A percentile compares a stretch with the other conserved stretches of the same genome.
phyloP scores from a whole-genome alignment of 2,113 vertebrate genomes.

The Miniopterus natalensis region DNA sequence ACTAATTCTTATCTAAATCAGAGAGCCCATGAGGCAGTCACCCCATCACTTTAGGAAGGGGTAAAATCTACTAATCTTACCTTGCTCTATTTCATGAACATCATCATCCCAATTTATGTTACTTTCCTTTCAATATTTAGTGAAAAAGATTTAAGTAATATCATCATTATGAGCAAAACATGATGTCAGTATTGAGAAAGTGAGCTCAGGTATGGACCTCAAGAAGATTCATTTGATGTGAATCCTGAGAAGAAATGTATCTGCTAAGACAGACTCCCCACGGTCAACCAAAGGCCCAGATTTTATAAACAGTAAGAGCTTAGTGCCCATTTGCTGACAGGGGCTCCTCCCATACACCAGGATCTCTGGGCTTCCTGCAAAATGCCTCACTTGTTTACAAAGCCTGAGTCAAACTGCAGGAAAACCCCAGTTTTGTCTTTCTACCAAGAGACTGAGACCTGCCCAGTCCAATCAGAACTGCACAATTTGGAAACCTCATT shows the following conservation, averaged over 20 bases:
- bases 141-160: not conserved
- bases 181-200: not conserved
- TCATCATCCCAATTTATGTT: not conserved
- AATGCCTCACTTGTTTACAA: not conserved
- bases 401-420: too few species aligned
- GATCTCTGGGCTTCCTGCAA: not conserved
- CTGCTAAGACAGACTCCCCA: not conserved
- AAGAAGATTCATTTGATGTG: not conserved
- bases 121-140: slow-evolving; percentile 13
- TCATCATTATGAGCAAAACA: not conserved
- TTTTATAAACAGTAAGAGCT: not conserved
- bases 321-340: not conserved
- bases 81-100: not conserved
- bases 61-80: not conserved
- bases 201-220: not conserved
- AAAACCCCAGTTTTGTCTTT: not conserved
- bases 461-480: not conserved
- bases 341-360: not conserved
- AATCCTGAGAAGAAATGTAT: not conserved
- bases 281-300: not conserved
- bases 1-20: slow-evolving; percentile 7
- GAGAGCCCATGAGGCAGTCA: not conserved
- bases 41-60: not conserved
- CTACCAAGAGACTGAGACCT: not conserved
- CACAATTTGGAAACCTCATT: not conserved